A percentile compares a stretch with the other conserved stretches of the same genome.
Conservation (phyloP, 2,888 invertebrate species). For the Neoscelio sp. region DNA sequence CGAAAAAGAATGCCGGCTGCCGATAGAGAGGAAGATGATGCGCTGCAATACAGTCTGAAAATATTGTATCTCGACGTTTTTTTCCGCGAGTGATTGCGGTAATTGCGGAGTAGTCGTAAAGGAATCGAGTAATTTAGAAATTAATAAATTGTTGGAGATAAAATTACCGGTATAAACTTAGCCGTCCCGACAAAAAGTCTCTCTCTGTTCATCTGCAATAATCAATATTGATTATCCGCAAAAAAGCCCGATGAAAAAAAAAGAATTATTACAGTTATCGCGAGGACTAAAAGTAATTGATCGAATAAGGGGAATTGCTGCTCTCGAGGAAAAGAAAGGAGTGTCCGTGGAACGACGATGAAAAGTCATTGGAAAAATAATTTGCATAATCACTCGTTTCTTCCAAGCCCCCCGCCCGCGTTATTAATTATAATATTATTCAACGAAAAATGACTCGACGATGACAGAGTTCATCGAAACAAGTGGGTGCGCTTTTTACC, state of each 20-base stretch:
- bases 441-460: too few species aligned
- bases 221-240: slow-evolving; percentile 46
- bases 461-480: too few species aligned
- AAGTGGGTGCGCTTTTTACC: not conserved
- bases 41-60: slow-evolving; percentile 29
- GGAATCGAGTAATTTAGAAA: slow-evolving; percentile 60
- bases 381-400: not conserved
- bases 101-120: slow-evolving; percentile 47
- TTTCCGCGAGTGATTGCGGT: slow-evolving; percentile 47
- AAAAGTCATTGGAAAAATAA: slow-evolving; percentile 27
- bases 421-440: slow-evolving; percentile 19
- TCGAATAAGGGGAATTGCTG: slow-evolving; percentile 35
- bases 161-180: slow-evolving; percentile 39
- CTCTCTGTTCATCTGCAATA: slow-evolving; percentile 45
- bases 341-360: slow-evolving; percentile 34
- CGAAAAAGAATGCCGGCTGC: slow-evolving; percentile 33
- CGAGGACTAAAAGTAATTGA: slow-evolving; percentile 30
- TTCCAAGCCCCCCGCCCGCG: not conserved
- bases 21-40: slow-evolving; percentile 18
- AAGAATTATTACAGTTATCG: slow-evolving; percentile 23
- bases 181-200: slow-evolving; percentile 10
- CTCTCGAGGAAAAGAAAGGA: slow-evolving; percentile 30
- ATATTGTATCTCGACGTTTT: slow-evolving; percentile 33
- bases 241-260: slow-evolving; percentile 28
- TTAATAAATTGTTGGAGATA: slow-evolving; percentile 56